These are phyloP conservation scores for Apodemia duryi DNA, from an alignment of 2,888 invertebrate species.

Conservation along the genomic window DNA sequence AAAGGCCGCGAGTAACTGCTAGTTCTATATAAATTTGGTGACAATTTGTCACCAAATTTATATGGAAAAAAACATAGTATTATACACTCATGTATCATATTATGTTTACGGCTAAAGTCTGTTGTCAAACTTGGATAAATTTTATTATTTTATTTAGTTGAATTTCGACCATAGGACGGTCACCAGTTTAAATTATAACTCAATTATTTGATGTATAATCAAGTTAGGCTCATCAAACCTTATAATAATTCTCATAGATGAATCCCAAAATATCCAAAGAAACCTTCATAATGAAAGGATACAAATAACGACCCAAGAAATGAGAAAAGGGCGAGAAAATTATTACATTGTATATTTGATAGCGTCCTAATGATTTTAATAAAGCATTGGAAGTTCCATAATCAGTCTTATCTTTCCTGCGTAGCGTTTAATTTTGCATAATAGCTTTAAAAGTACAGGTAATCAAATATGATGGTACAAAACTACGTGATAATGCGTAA, in stretches of 20 bases:
- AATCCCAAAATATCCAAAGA: neutral
- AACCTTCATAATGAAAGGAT: neutral
- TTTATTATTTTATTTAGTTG: too few relatives aligned
- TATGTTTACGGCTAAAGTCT: too few relatives aligned
- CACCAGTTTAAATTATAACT: too few relatives aligned
- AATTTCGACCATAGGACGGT: too few relatives aligned
- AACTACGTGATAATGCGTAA: neutral
- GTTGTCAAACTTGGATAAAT: too few relatives aligned
- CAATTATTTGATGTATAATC: neutral
- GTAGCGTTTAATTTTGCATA: neutral
- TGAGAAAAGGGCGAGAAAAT: constrained; percentile 6
- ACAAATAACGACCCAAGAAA: constrained; percentile 3
- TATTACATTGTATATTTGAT: constrained; percentile 13
- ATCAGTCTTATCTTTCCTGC: neutral
- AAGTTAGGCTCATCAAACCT: neutral
- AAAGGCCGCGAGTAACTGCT: too few relatives aligned
- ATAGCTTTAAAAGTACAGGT: neutral
- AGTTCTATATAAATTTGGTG: too few relatives aligned
- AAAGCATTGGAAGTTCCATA: neutral
- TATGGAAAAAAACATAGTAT: too few relatives aligned
- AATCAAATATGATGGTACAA: constrained; percentile 5
- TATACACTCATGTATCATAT: too few relatives aligned
- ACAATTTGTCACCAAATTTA: too few relatives aligned
- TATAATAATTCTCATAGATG: neutral
- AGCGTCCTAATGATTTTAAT: constrained; percentile 6